Evolutionary conservation across 2,888 invertebrate species (phyloP), one percentile per base, ranked within the genome.

Genomic region (Agrotis ipsilon): DNA sequence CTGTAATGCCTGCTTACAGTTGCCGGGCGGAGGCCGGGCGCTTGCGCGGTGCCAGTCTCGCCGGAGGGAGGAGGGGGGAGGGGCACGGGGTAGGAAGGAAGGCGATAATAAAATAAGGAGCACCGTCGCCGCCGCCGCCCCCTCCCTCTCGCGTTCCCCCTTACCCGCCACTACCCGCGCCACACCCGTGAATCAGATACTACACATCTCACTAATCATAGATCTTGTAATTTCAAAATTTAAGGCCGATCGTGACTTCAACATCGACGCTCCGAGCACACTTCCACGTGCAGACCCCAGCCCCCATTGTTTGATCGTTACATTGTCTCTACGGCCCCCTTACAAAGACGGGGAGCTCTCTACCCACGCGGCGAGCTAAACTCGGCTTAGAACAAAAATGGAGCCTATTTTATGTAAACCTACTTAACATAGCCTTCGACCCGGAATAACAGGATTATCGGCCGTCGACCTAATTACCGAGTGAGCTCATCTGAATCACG

Each of bases 21-120:
- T 72, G 73, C 70, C 68, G 81, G 72, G 75, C 66, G 60, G 63
- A 45, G 68, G 60, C 55, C 49, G 55, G 45, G 69, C 85, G 88
- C 85, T 80, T 81, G 84, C 87, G 86, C 72, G 68, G 14, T 51
- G 54, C 49, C 11, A 19, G 19, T 3, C 63, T 51, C 49, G 64
- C 60, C 63, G 64, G 52, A 63, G 61, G 67, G 14, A 11, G 16
- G 80, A 66, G 63, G 68, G 68, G 51, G n/a, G n/a, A n/a, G n/a
- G n/a, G n/a, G 68, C 52, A 46, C 68, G 73, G 72, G 80, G 76
- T 84, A 74, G 84, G 88, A 83, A 87, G 90, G 91, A 88, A 89
- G 88, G 88, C 84, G 90, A 86, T 91, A 90, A 91, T 91, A 90
- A 91, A 91, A 91, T 91, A 90, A 91, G 89, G 86, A 85, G 84